Base-by-base conservation (phyloP, 2,797 vertebrate genomes). In the Malurus leucopterus region DNA sequence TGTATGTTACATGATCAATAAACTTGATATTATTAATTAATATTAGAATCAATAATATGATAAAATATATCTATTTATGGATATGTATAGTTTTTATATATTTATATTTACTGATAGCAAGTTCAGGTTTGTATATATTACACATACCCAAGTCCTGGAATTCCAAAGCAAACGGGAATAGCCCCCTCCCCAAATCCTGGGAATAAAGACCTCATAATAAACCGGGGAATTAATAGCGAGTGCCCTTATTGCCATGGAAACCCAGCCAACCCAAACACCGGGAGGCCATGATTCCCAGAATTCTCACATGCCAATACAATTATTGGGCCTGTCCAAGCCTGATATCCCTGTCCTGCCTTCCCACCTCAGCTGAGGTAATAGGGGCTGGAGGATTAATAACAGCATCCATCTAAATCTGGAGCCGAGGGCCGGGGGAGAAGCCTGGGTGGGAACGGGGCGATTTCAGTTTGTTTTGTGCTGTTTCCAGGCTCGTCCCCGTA, bases 381-480 rank as follows among this genome's bases (percentile, higher is more conserved):
- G 1, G 10, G 0, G 1, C 62, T 1, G 23, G 4, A 55, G 72
- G 51, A 85, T 93, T 85, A 74, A 87, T 62, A 30, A 14, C 10
- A 36, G 54, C 29, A 54, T 23, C 47, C 29, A 0, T 23, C 84
- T 19, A 8, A 63, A 51, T 54, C 43, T 44, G 74, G 89, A 65
- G 16, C 38, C 22, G 76, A 73, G 74, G 67, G 74, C 23, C 17
- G 8, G 26, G 54, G 79, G 65, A 41, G 51, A 77, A 74, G 78
- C 8, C 75, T 43, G 90, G 91, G 54, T 92, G 90, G 88, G 86
- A 93, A 85, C 84, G 12, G 47, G 65, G 47, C 12, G 16, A 53
- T 83, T 65, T 87, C 36, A 4, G 93, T 95, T 95, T 95, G 95
- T 94, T 95, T 94, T 85, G 89, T n/a, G 76, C 76, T n/a, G 94